Conservation (phyloP, 2,888 invertebrate genomes). For the Harpalus rufipes region DNA sequence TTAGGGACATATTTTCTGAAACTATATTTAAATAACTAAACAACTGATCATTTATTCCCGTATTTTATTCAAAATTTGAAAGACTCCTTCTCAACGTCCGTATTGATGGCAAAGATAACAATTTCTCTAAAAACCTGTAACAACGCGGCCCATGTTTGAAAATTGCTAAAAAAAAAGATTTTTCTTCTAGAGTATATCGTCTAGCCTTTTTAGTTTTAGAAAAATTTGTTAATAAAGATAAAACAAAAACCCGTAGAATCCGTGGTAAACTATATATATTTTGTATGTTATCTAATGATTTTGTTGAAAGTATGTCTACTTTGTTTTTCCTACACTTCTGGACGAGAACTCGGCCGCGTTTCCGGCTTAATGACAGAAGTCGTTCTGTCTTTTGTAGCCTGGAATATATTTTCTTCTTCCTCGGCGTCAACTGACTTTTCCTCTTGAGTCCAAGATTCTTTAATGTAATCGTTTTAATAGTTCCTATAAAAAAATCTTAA, state of each 20-base stretch:
- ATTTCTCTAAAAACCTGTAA: constrained; percentile 9
- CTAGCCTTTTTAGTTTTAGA: constrained; percentile 3
- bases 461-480: too few species aligned
- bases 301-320: not conserved
- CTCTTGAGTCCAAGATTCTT: too few species aligned
- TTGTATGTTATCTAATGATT: not conserved
- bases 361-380: too few species aligned
- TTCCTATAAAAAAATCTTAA: too few species aligned
- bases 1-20: too few species aligned
- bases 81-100: not conserved
- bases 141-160: not conserved
- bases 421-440: too few species aligned
- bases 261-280: not conserved
- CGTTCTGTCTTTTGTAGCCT: too few species aligned
- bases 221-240: not conserved
- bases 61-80: too few species aligned
- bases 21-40: too few species aligned
- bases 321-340: too few species aligned
- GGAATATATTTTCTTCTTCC: too few species aligned
- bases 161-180: not conserved
- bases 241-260: not conserved
- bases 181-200: constrained; percentile 10
- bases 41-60: too few species aligned
- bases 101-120: constrained; percentile 1
- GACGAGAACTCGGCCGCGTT: not conserved